Conservation (phyloP, 2,113 vertebrate genomes). For the Vidua chalybeata region DNA sequence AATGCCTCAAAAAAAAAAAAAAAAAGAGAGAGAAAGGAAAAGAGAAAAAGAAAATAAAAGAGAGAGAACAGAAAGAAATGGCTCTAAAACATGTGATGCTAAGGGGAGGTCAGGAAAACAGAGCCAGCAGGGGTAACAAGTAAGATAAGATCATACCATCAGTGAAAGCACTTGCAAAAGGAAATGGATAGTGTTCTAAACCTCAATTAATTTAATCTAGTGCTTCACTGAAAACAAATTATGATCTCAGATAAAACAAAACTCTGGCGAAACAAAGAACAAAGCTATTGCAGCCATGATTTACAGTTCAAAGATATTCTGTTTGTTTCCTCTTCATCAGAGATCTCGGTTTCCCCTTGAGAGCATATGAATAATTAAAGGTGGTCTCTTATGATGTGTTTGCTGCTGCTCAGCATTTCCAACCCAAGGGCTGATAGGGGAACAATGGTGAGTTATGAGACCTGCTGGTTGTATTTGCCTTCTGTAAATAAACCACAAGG, state of each 20-base stretch:
- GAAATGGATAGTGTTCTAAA: constrained; percentile 77
- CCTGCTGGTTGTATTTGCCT: constrained; percentile 33
- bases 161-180: constrained; percentile 72
- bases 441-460: constrained; percentile 38
- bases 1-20: neutral
- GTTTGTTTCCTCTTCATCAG: constrained; percentile 66
- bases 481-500: constrained; percentile 47
- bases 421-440: neutral
- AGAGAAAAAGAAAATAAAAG: neutral
- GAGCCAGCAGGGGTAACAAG: constrained; percentile 57
- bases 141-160: constrained; percentile 75
- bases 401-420: constrained; percentile 21
- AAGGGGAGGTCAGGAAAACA: constrained; percentile 49
- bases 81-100: constrained; percentile 29
- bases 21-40: neutral
- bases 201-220: constrained; percentile 79
- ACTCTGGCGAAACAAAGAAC: constrained; percentile 65
- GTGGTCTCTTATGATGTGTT: constrained; percentile 62
- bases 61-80: neutral
- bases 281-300: constrained; percentile 58
- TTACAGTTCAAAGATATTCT: constrained; percentile 70
- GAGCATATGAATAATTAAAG: constrained; percentile 70
- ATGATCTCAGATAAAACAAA: constrained; percentile 74
- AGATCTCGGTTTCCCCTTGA: constrained; percentile 56
- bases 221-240: constrained; percentile 77